Percentiles rank a stretch among this genome's conserved stretches.
phyloP scores from a whole-genome alignment of 2,888 invertebrate species.

The Brachypalpus laphriformis region DNA sequence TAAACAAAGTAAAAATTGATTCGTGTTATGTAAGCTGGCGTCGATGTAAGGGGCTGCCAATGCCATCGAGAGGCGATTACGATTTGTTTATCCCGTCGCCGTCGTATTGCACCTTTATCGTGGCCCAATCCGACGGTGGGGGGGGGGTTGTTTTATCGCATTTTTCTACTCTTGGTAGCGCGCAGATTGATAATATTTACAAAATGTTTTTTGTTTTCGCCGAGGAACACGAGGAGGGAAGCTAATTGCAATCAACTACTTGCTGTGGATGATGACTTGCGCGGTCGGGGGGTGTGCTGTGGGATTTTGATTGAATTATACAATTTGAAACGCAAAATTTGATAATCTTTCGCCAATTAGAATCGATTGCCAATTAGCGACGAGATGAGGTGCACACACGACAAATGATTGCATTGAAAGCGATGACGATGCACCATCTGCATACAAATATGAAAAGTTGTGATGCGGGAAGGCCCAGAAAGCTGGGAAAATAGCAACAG shows the following conservation, averaged over 20 bases:
- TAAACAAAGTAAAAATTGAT: conserved; percentile 57
- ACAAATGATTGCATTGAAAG: too few relatives aligned
- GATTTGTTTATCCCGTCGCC: conserved; percentile 32
- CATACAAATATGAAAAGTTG: too few relatives aligned
- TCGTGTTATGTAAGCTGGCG: conserved; percentile 61
- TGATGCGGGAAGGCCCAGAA: neutral
- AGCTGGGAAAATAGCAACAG: neutral
- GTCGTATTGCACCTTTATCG: conserved; percentile 37
- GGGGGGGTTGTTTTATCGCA: neutral
- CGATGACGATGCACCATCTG: too few relatives aligned
- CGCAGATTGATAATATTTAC: conserved; percentile 3
- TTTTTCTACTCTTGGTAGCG: neutral
- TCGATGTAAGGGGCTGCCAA: conserved; percentile 50
- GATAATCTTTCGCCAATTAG: conserved; percentile 60
- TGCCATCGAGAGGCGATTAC: conserved; percentile 7
- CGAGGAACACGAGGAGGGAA: neutral
- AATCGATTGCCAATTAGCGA: conserved; percentile 52
- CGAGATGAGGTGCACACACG: neutral
- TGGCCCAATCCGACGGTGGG: conserved; percentile 25
- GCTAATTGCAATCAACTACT: neutral
- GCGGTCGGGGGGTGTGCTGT: conserved; percentile 74
- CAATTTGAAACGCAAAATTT: conserved; percentile 65
- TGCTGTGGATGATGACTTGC: conserved; percentile 74
- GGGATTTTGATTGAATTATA: conserved; percentile 77
- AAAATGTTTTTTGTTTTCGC: neutral